These are phyloP conservation scores for Pogonus chalceus DNA, from an alignment of 1,140 invertebrate genomes.

Conservation along the genomic window DNA sequence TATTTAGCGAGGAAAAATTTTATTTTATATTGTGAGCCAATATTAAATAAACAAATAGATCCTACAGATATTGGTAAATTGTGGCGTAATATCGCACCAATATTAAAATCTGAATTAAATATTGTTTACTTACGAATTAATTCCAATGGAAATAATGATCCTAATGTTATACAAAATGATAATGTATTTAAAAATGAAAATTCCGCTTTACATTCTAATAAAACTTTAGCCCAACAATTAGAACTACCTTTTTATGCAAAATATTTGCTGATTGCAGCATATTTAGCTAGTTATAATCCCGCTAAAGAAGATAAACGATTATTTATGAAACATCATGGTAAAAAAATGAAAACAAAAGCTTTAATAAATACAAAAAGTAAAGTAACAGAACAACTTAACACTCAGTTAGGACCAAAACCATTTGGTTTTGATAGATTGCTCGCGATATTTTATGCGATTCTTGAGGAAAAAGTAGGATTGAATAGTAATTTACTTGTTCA, in stretches of 20 bases:
- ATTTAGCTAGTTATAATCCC: slow-evolving; percentile 84
- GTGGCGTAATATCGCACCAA: slow-evolving; percentile 67
- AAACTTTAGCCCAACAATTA: slow-evolving; percentile 50
- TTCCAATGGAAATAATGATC: neutral
- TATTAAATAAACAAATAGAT: slow-evolving; percentile 45
- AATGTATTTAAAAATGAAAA: slow-evolving; percentile 36
- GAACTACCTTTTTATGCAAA: slow-evolving; percentile 85
- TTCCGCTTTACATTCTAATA: slow-evolving; percentile 39
- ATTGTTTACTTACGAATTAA: slow-evolving; percentile 65
- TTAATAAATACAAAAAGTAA: slow-evolving; percentile 42
- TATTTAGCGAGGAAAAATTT: slow-evolving; percentile 62
- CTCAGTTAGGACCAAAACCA: slow-evolving; percentile 62
- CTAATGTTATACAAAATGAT: slow-evolving; percentile 35
- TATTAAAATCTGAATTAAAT: slow-evolving; percentile 61
- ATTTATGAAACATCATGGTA: slow-evolving; percentile 66
- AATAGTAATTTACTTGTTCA: slow-evolving; percentile 74
- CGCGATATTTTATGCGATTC: slow-evolving; percentile 85
- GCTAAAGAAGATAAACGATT: slow-evolving; percentile 72
- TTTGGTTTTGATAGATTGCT: slow-evolving; percentile 77
- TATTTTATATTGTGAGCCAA: slow-evolving; percentile 62
- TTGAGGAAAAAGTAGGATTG: slow-evolving; percentile 71
- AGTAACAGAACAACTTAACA: slow-evolving; percentile 42
- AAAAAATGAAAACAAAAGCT: slow-evolving; percentile 45
- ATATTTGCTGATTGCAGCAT: slow-evolving; percentile 78
- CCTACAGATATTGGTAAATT: slow-evolving; percentile 54